Evolutionary conservation across 2,888 invertebrate genomes (phyloP).

Genomic region (Apoderus coryli): DNA sequence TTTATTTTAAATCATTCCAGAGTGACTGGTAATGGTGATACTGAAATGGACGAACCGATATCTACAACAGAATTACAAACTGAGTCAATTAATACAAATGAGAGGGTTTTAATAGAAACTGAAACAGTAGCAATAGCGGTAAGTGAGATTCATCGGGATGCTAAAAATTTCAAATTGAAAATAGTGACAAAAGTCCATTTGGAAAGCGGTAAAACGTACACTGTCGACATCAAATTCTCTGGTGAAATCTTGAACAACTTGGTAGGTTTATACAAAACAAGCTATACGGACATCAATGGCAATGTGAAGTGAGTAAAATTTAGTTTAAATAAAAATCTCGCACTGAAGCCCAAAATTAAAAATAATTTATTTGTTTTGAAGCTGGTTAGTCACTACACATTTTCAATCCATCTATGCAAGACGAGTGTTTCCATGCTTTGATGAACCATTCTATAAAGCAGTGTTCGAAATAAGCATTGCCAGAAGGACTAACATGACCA

Average conservation of each 20-base stretch:
- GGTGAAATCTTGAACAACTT: constrained; percentile 44
- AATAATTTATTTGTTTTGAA: constrained; percentile 23
- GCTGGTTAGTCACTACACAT: constrained; percentile 47
- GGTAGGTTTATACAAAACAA: constrained; percentile 53
- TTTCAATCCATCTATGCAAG: constrained; percentile 51
- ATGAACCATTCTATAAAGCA: constrained; percentile 64
- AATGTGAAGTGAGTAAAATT: constrained; percentile 34
- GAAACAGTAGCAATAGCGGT: constrained; percentile 18
- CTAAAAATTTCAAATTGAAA: constrained; percentile 29
- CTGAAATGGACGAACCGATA: constrained; percentile 6
- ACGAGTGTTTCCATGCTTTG: constrained; percentile 61
- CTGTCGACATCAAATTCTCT: constrained; percentile 38
- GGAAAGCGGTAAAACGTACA: constrained; percentile 38
- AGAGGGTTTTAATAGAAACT: constrained; percentile 13
- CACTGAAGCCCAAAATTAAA: background rate
- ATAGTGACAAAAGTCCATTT: constrained; percentile 32
- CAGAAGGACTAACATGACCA: constrained; percentile 45
- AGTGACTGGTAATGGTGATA: too few species aligned
- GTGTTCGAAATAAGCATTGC: constrained; percentile 59
- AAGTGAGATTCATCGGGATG: constrained; percentile 27
- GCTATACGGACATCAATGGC: constrained; percentile 36
- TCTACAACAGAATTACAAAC: constrained; percentile 9
- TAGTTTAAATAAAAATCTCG: background rate
- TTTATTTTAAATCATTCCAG: too few species aligned
- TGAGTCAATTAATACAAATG: constrained; percentile 8